Evolutionary conservation across 2,113 vertebrate genomes (phyloP), one percentile per base, ranked within the genome.

Genomic region (Irena cyanogastra): DNA sequence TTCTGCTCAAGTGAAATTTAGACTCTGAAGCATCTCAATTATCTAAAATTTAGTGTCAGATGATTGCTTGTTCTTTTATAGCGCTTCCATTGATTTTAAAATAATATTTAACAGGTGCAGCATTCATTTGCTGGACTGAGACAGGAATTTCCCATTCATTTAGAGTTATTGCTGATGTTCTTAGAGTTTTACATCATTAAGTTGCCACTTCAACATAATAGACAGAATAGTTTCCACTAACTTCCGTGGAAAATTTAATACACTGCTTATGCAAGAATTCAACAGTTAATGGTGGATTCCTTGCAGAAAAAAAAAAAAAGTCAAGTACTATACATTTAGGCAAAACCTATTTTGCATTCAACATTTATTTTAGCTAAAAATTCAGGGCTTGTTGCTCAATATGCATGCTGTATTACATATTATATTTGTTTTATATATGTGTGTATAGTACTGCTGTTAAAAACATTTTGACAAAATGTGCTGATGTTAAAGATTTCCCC

Each of bases 391-490:
- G 3, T 24, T 8, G 1, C 18, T 44, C 28, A 26, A 69, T 41
- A 21, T 4, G 2, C 0, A 0, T 59, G 2, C 2, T 69, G 15
- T 26, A 23, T 45, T 31, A 35, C 21, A 24, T 15, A 50, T 17
- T 28, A 23, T 22, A 50, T 59, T 70, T 78, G 4, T 21, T 30
- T 47, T 47, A 24, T 4, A 35, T 13, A 31, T 11, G 1, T 65
- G 10, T 5, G 1, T 5, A 39, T 8, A 63, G 2, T 18, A n/a
- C 33, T 64, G 20, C 8, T 42, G 17, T 21, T 87, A 50, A 85
- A 45, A 21, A 26, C 6, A 15, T 42, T 95, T 65, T 74, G 9
- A 78, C 6, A 81, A 65, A 89, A 37, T 14, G 0, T 64, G 21
- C 6, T 71, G 28, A 33, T 74, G 19, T 18, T 83, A 59, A 87